Base-by-base conservation (phyloP, 2,888 invertebrate genomes). In the Eupithecia tripunctaria region DNA sequence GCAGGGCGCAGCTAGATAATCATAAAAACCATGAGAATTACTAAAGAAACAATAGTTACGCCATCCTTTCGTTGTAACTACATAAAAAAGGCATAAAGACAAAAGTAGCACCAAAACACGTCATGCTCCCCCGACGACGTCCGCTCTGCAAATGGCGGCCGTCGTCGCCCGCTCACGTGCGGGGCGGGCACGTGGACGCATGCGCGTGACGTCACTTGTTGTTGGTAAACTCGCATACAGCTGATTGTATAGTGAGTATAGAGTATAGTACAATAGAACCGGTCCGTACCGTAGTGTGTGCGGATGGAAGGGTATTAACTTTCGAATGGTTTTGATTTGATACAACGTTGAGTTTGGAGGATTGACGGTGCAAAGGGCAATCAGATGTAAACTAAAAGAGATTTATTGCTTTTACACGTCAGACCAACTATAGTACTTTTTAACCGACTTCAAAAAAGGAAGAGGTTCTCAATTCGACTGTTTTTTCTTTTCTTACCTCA, bases 181-280 rank as follows among this genome's bases (percentile, higher is more conserved):
- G 47, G 32, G 41, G 41, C 51, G 21, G 51, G 71, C 68, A 69
- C 74, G 64, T 66, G 70, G 43, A 72, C 74, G 79, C 73, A 67
- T 72, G 75, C 74, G 76, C 77, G 75, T 77, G 79, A 80, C 79
- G 79, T 80, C 79, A 80, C 76, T 64, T n/a, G 73, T 77, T 80
- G 79, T 80, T 80, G 77, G 78, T 78, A 80, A 80, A 80, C 76
- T 76, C 25, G 14, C 70, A 66, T 47, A 73, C 76, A 77, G 76
- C 76, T 77, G 76, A 74, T 72, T 71, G 73, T 72, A 67, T 67
- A 74, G 36, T 60, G 41, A 8, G 36, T 43, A 25, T 3, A 32
- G 60, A 0, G 73, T 72, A 67, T 67, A 74, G 36, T 60, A 29
- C 7, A 63, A 29, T 60, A 60, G 29, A 60, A 60, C 63, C 63